Evolutionary conservation across 1,140 invertebrate species (phyloP), one percentile per base, ranked within the genome.

Genomic region (Caenorhabditis inopinata): DNA sequence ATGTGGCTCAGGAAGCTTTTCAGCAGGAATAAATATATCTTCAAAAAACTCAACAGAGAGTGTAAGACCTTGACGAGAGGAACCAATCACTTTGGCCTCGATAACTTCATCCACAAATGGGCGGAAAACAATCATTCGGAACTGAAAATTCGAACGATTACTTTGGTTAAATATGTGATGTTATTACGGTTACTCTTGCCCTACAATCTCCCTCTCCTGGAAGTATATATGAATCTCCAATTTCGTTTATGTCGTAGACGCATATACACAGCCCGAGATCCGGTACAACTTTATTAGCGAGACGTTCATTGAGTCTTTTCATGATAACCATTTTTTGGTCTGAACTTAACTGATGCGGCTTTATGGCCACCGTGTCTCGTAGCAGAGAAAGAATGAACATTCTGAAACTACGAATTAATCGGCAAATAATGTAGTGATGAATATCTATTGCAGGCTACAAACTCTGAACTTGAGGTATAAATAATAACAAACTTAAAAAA

Each of bases 11-110:
- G 80, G 80, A 18, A 81, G 58, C 32, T 78, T 76, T 14, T 81
- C 80, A 1, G 80, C 75, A 4, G 80, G 80, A 45, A 81, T 47
- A 47, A 81, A 81, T 25, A 81, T 81, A 45, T 81, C 80, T 21
- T 68, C 80, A 58, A 81, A 81, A 45, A 81, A 81, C 18, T 81
- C 49, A 9, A 81, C 35, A 12, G 80, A 77, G 16, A 81, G 74
- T n/a, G 46, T 77, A 12, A 81, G 73, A 47, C 80, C 80, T 47
- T 77, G 46, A 14, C 45, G 62, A 9, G 75, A 81, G 9, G 79
- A 77, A 16, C 27, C 49, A 9, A 51, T 42, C 25, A 81, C 80
- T 42, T 74, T 62, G 25, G 80, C 80, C 16, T 81, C 80, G n/a
- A 81, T 46, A 16, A 81, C 51, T 42, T 76, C 80, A 25, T 68